Conservation (phyloP, 2,797 vertebrate species). For the Carapus acus region DNA sequence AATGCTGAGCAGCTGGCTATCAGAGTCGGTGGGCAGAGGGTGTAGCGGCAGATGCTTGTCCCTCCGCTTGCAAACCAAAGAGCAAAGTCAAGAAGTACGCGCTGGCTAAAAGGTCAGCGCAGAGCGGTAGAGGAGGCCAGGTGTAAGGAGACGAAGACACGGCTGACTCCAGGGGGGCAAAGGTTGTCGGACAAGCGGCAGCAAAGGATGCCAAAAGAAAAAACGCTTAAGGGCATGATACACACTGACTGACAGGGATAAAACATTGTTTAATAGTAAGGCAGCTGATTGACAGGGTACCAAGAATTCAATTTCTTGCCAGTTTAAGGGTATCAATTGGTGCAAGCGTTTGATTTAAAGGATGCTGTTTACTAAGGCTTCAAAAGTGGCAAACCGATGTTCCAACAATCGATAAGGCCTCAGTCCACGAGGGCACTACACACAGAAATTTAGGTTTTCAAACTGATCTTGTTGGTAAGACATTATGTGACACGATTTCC, state of each 20-base stretch:
- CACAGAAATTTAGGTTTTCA: too few relatives aligned
- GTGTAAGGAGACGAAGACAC: conserved; percentile 38
- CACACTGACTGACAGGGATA: conserved; percentile 57
- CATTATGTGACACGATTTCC: too few relatives aligned
- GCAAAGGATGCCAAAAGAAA: conserved; percentile 47
- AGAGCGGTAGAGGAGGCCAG: conserved; percentile 50
- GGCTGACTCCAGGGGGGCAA: conserved; percentile 45
- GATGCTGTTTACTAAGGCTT: too few relatives aligned
- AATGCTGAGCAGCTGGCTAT: conserved; percentile 41
- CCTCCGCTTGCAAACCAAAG: conserved; percentile 21
- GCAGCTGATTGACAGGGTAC: conserved; percentile 33
- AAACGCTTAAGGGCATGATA: conserved; percentile 46
- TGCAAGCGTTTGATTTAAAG: too few relatives aligned
- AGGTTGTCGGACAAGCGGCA: conserved; percentile 47
- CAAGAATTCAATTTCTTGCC: conserved; percentile 28
- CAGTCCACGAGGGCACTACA: too few relatives aligned
- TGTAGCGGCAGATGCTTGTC: conserved; percentile 26
- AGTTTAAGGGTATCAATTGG: too few relatives aligned
- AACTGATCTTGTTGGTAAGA: too few relatives aligned
- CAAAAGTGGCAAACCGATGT: too few relatives aligned
- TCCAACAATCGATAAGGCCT: too few relatives aligned
- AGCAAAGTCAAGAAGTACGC: conserved; percentile 22
- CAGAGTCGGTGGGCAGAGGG: conserved; percentile 23
- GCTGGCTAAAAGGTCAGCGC: conserved; percentile 46
- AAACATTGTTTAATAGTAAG: conserved; percentile 46